These are phyloP conservation scores for Trichosurus vulpecula DNA, from an alignment of 2,797 vertebrate species.

Conservation along the genomic window DNA sequence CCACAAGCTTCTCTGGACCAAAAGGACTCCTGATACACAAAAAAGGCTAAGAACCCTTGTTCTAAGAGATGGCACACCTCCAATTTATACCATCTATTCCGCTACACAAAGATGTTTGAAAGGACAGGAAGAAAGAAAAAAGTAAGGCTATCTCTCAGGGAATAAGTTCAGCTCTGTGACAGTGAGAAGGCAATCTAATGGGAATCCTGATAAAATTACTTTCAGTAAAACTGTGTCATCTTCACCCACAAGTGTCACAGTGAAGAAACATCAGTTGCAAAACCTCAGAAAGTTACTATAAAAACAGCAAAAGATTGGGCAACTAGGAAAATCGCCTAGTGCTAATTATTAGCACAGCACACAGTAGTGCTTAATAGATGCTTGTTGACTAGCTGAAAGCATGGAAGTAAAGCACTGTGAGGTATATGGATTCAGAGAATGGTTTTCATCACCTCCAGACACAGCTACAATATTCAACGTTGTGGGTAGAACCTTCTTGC, in stretches of 20 bases:
- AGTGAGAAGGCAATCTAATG: conserved; percentile 57
- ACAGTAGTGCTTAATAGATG: not conserved
- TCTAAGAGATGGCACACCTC: not conserved
- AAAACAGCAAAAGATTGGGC: conserved; percentile 31
- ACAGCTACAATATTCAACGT: conserved; percentile 51
- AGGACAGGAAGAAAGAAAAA: conserved; percentile 39
- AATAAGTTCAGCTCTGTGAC: conserved; percentile 50
- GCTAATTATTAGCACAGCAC: not conserved
- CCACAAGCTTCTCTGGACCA: not conserved
- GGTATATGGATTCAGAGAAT: conserved; percentile 1
- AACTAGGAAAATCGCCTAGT: not conserved
- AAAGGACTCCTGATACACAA: not conserved
- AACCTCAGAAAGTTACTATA: conserved; percentile 43
- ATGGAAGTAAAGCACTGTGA: conserved; percentile 45
- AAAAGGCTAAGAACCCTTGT: not conserved
- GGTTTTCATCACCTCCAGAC: conserved; percentile 8
- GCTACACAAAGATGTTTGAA: conserved; percentile 44
- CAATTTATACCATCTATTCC: conserved; percentile 33
- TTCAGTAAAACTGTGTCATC: conserved; percentile 48
- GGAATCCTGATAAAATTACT: conserved; percentile 36
- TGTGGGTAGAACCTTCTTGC: conserved; percentile 41
- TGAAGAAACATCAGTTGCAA: conserved; percentile 25
- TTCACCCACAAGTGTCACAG: conserved; percentile 32
- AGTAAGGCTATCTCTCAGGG: conserved; percentile 29
- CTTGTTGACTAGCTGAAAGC: not conserved